A percentile compares a stretch with the other conserved stretches of the same genome.
These are phyloP conservation scores for Acleris cristana DNA, from an alignment of 2,888 invertebrate genomes.

Conservation along the genomic window DNA sequence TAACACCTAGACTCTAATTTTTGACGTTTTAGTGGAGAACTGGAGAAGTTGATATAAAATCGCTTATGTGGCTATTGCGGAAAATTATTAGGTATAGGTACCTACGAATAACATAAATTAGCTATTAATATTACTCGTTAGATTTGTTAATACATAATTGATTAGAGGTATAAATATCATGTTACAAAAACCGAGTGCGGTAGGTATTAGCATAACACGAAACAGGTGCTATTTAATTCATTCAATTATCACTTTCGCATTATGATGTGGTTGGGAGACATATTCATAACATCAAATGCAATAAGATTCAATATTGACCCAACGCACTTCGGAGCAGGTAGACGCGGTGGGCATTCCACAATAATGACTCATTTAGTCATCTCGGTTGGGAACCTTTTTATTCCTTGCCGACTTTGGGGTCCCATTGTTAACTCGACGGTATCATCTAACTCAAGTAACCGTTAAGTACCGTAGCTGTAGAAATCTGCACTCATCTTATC, in stretches of 20 bases:
- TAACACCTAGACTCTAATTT: too few relatives aligned
- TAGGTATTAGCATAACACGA: constrained; percentile 20
- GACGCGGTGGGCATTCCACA: constrained; percentile 59
- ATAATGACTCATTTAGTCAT: constrained; percentile 59
- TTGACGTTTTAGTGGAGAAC: too few relatives aligned
- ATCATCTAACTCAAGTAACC: constrained; percentile 20
- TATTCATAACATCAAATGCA: constrained; percentile 17
- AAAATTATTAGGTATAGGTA: too few relatives aligned
- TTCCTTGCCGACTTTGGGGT: constrained; percentile 42
- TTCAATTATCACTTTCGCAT: constrained; percentile 9
- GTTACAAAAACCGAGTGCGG: not conserved
- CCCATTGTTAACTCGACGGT: constrained; percentile 34
- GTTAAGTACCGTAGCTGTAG: constrained; percentile 25
- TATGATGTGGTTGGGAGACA: constrained; percentile 5
- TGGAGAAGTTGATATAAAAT: too few relatives aligned
- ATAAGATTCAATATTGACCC: constrained; percentile 29
- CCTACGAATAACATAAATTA: too few relatives aligned
- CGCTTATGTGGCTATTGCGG: too few relatives aligned
- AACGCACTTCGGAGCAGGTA: constrained; percentile 41
- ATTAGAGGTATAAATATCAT: too few relatives aligned
- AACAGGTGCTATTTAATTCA: constrained; percentile 29
- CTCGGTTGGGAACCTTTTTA: constrained; percentile 50
- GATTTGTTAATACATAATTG: too few relatives aligned
- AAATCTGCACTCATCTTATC: constrained; percentile 32
- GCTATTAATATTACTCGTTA: too few relatives aligned